phyloP scores from a whole-genome alignment of 2,888 invertebrate species.

The Phanerotoma sp. region DNA sequence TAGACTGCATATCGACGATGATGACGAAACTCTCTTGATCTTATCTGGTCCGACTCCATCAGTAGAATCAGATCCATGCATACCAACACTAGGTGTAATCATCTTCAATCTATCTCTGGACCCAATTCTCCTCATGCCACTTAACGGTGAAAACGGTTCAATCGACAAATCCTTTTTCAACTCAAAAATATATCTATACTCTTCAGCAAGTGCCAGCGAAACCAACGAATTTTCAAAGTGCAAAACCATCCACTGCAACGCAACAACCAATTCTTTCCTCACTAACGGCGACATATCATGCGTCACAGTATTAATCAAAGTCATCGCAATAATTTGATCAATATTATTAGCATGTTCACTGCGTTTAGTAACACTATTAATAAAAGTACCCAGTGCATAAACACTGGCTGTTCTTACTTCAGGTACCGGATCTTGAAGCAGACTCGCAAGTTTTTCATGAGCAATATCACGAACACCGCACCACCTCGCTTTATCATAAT shows the following conservation, averaged over 20 bases:
- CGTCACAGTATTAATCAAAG: conserved; percentile 74
- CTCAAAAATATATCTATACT: no score
- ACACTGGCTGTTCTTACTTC: conserved; percentile 94
- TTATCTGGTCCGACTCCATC: conserved; percentile 57
- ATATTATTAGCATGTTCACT: conserved; percentile 93
- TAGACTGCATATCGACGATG: conserved; percentile 69
- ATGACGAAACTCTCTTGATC: conserved; percentile 70
- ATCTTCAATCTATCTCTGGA: conserved; percentile 58
- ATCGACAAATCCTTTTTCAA: no score
- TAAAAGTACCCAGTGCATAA: conserved; percentile 92
- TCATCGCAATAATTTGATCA: conserved; percentile 90
- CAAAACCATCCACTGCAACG: conserved; percentile 81
- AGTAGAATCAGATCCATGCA: conserved; percentile 45
- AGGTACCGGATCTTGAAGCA: conserved; percentile 79
- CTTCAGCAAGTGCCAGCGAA: conserved; percentile 68
- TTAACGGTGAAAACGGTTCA: conserved; percentile 52
- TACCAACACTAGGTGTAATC: conserved; percentile 51
- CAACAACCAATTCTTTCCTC: conserved; percentile 82
- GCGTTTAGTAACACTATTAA: conserved; percentile 79
- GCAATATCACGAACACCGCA: conserved; percentile 93
- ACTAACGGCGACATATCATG: conserved; percentile 88
- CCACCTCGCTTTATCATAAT: conserved; percentile 88
- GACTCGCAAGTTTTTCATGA: conserved; percentile 88
- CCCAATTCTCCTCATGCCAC: conserved; percentile 56
- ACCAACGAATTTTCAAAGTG: conserved; percentile 88